Conservation (phyloP, 1,140 invertebrate genomes). For the Cephus cinctus region DNA sequence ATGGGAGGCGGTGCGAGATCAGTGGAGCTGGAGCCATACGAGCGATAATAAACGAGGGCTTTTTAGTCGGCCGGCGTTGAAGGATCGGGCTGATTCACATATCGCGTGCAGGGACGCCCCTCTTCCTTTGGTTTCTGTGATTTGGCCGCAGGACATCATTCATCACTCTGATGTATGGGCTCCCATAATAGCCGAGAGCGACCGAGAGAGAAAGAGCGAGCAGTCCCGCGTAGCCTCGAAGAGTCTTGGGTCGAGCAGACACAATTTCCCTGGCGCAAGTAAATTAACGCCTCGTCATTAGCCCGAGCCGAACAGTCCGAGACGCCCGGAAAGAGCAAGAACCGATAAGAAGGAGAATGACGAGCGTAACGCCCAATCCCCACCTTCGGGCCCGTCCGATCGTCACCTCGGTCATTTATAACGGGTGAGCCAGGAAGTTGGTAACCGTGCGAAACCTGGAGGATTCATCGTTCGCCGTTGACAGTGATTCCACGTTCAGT, state of each 20-base stretch:
- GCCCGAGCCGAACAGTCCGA: too few relatives aligned
- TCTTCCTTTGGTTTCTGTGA: slow-evolving; percentile 17
- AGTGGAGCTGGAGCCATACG: slow-evolving; percentile 3
- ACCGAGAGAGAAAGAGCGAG: too few relatives aligned
- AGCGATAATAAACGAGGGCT: slow-evolving; percentile 34
- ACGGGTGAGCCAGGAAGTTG: too few relatives aligned
- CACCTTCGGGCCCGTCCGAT: too few relatives aligned
- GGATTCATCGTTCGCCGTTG: too few relatives aligned
- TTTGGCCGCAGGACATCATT: slow-evolving; percentile 35
- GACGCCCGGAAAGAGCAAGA: too few relatives aligned
- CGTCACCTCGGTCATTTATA: too few relatives aligned
- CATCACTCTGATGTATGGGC: slow-evolving; percentile 42
- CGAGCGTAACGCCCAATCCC: too few relatives aligned
- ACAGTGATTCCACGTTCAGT: too few relatives aligned
- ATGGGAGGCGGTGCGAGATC: background rate
- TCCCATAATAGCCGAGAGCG: slow-evolving; percentile 33
- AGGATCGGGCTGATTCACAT: slow-evolving; percentile 35
- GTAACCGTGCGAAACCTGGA: too few relatives aligned
- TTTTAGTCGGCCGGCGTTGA: slow-evolving; percentile 33
- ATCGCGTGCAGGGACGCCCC: slow-evolving; percentile 38
- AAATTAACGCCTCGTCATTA: slow-evolving; percentile 51
- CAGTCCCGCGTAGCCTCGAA: slow-evolving; percentile 21
- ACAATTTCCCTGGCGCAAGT: slow-evolving; percentile 33
- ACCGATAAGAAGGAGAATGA: too few relatives aligned
- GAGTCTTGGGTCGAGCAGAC: slow-evolving; percentile 11